Evolutionary conservation across 2,888 invertebrate genomes (phyloP).

Genomic region (Aspidiotus destructor): DNA sequence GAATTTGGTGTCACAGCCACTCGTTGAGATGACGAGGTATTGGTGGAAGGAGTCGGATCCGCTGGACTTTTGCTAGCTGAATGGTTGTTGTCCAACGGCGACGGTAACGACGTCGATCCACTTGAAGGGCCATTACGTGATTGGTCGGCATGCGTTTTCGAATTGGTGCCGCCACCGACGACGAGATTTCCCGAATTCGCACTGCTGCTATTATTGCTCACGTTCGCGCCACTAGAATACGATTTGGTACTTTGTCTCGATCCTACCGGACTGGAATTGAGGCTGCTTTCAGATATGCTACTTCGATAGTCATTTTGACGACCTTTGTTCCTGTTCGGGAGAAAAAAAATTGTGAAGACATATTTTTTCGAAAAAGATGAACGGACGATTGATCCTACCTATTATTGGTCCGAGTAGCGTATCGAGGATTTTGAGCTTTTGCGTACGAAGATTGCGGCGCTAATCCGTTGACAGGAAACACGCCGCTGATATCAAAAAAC

Average conservation of each 20-base stretch:
- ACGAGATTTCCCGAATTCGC: not conserved
- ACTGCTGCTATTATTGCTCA: slow-evolving; percentile 12
- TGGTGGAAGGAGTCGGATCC: slow-evolving; percentile 25
- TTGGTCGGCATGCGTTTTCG: slow-evolving; percentile 18
- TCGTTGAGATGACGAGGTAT: slow-evolving; percentile 20
- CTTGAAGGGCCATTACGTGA: slow-evolving; percentile 15
- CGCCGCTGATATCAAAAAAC: slow-evolving; percentile 58
- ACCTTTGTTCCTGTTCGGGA: slow-evolving; percentile 36
- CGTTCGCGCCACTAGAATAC: slow-evolving; percentile 17
- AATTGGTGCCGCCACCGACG: not conserved
- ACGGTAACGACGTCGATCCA: slow-evolving; percentile 11
- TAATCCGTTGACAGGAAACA: slow-evolving; percentile 63
- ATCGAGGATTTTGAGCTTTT: slow-evolving; percentile 43
- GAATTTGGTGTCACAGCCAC: slow-evolving; percentile 23
- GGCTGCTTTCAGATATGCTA: slow-evolving; percentile 26
- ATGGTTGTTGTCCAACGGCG: slow-evolving; percentile 11
- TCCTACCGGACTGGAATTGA: slow-evolving; percentile 20
- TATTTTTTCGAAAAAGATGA: not conserved
- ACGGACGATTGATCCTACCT: slow-evolving; percentile 8
- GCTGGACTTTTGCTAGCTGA: slow-evolving; percentile 12
- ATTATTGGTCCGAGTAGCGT: slow-evolving; percentile 30
- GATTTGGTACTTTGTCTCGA: slow-evolving; percentile 30
- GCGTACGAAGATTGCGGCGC: slow-evolving; percentile 55
- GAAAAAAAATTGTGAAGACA: not conserved
- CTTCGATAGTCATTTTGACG: slow-evolving; percentile 34